Percentiles rank a stretch among this genome's conserved stretches.
phyloP scores from a whole-genome alignment of 2,797 vertebrate species.

The Monodelphis domestica region DNA sequence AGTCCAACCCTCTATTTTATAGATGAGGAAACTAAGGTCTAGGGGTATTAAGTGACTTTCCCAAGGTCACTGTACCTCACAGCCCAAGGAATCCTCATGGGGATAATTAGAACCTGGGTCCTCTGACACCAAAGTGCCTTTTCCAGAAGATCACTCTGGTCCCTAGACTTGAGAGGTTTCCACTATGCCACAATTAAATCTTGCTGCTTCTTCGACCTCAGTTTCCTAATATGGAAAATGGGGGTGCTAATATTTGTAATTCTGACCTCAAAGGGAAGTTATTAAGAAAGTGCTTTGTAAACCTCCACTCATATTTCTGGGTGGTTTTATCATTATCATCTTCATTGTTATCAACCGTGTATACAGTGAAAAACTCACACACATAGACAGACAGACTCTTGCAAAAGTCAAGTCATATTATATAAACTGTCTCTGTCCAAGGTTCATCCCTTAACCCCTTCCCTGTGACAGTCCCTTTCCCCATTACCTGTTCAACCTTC shows the following conservation, averaged over 20 bases:
- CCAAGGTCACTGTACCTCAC: not conserved
- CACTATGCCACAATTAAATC: not conserved
- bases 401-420: not conserved
- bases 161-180: not conserved
- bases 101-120: not conserved
- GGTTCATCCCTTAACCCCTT: not conserved
- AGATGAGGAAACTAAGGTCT: not conserved
- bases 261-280: not conserved
- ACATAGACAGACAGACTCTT: not conserved
- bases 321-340: not conserved
- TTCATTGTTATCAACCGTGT: not conserved
- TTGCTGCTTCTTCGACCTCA: no score
- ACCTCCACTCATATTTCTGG: not conserved
- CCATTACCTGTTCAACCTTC: not conserved
- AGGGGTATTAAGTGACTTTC: not conserved
- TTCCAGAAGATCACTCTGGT: not conserved
- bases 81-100: no score
- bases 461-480: not conserved
- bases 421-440: not conserved
- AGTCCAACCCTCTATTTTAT: not conserved
- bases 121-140: not conserved
- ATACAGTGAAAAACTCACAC: not conserved
- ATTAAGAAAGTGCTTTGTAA: not conserved
- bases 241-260: not conserved
- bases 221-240: not conserved